Base-by-base conservation (phyloP, 2,888 invertebrate genomes). In the Troides oblongomaculatus region DNA sequence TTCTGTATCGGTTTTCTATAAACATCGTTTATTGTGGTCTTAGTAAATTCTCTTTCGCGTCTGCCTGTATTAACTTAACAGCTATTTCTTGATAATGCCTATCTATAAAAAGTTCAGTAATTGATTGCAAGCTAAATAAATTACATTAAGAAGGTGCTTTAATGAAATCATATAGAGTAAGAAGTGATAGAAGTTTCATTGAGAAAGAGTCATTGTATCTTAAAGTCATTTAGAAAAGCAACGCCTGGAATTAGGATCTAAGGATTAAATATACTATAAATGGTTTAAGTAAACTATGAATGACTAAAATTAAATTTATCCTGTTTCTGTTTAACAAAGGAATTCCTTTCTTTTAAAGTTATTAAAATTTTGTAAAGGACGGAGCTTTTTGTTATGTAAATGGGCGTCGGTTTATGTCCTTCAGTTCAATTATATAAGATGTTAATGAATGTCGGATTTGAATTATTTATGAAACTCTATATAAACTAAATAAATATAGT, bases 1-100 rank as follows among this genome's bases (percentile, higher is more conserved):
- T 25, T n/a, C 73, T 69, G 75, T 81, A 85, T 85, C 78, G 83
- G 81, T 79, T 85, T 84, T 79, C 84, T 78, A 84, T 86, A 84
- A 85, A 84, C 77, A 75, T 73, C 72, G 75, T 81, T 79, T 79
- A 80, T 82, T 76, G 71, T 67, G 66, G 71, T 73, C 14, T 50
- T 68, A 72, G 66, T 68, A 69, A 69, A 64, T 64, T 74, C 68
- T 63, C 46, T 43, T 64, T 36, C 60, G 8, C 30, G 14, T n/a
- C 50, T 23, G n/a, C 53, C 60, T 14, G 50, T 61, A 66, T 66
- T 36, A 57, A 36, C 57, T 57, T 57, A 39, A n/a, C 36, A 53
- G 5, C 30, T 63, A 30, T 50, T 17, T 50, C 17, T 5, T 39
- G 10, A 39, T 39, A 39, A 39, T 39, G 10, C 10, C 10, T 39